Percentiles rank a stretch among this genome's conserved stretches.
Conservation (phyloP, 2,797 vertebrate genomes). For the Cuculus canorus region DNA sequence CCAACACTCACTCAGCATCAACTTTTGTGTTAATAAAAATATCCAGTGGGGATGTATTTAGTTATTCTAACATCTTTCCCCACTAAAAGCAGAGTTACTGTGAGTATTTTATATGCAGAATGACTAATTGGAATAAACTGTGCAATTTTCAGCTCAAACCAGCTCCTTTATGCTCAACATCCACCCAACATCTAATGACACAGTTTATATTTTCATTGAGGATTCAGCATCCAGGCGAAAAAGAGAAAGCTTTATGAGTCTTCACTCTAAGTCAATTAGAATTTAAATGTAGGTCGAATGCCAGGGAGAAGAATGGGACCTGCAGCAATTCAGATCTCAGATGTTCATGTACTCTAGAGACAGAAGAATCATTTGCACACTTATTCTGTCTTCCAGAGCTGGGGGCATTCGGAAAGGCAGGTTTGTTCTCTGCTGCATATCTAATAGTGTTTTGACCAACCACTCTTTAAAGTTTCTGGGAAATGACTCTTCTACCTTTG, state of each 20-base stretch:
- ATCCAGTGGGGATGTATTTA: not conserved
- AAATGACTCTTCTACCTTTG: slow-evolving; percentile 53
- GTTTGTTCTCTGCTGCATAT: slow-evolving; percentile 52
- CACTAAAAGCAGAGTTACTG: not conserved
- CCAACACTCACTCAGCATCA: not conserved
- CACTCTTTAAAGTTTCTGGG: slow-evolving; percentile 42
- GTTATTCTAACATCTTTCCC: not conserved
- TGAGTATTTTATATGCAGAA: not conserved
- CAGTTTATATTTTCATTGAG: slow-evolving; percentile 56
- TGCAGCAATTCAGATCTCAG: slow-evolving; percentile 63
- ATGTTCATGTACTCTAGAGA: slow-evolving; percentile 44
- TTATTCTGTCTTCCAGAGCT: slow-evolving; percentile 40
- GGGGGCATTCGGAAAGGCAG: slow-evolving; percentile 31
- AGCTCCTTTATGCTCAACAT: slow-evolving; percentile 29
- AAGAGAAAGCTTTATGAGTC: slow-evolving; percentile 1
- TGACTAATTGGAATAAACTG: slow-evolving; percentile 32
- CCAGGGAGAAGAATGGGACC: slow-evolving; percentile 52
- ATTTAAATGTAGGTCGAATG: slow-evolving; percentile 61
- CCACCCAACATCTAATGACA: slow-evolving; percentile 14
- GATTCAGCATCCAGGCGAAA: slow-evolving; percentile 4
- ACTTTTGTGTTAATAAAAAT: not conserved
- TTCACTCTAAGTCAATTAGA: slow-evolving; percentile 60
- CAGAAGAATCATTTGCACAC: slow-evolving; percentile 54
- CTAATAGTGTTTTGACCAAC: slow-evolving; percentile 49
- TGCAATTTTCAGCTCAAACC: slow-evolving; percentile 29